Base-by-base conservation (phyloP, 1,140 invertebrate species). In the Aphaenogaster floridana region DNA sequence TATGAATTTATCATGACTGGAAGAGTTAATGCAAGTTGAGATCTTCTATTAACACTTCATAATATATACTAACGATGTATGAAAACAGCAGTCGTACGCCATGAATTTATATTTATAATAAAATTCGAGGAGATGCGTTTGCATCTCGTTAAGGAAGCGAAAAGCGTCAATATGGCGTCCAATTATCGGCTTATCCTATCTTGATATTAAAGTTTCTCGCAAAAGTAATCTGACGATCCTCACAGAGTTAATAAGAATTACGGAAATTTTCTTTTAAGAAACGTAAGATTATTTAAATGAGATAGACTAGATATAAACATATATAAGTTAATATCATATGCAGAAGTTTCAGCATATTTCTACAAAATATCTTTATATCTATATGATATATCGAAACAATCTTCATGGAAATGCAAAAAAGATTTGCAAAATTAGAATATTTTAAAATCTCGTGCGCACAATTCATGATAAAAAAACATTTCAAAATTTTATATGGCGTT, bases 21-120 rank as follows among this genome's bases (percentile, higher is more conserved):
- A 77, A 3, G 13, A 59, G 8, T 77, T 77, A 59, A 77, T 59
- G 36, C n/a, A 59, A 77, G 8, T 77, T 59, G 42, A 78, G 7
- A 64, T 78, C 39, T 78, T 77, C 21, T 78, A 54, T 78, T 45
- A 63, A 45, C 15, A 78, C 13, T 77, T 61, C 57, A 34, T 76
- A 54, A 57, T 78, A 78, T 61, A 45, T 64, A 21, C 42, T 78
- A 42, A 63, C 52, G 52, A 57, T 45, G 39, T 63, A 45, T 63
- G 21, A 15, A 45, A 78, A 63, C 21, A 42, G 42, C 59, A 64
- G 5, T 17, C 48, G 0, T 11, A 36, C 17, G 28, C 17, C 13
- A 52, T 61, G 42, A 71, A 81, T 71, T 71, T 61, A 50, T 61
- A 84, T 84, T 84, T 84, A 69, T 71, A 42, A 84, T 74, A 84